These are phyloP conservation scores for Hafferia zeledoni DNA, from an alignment of 2,797 vertebrate genomes.

Conservation along the genomic window DNA sequence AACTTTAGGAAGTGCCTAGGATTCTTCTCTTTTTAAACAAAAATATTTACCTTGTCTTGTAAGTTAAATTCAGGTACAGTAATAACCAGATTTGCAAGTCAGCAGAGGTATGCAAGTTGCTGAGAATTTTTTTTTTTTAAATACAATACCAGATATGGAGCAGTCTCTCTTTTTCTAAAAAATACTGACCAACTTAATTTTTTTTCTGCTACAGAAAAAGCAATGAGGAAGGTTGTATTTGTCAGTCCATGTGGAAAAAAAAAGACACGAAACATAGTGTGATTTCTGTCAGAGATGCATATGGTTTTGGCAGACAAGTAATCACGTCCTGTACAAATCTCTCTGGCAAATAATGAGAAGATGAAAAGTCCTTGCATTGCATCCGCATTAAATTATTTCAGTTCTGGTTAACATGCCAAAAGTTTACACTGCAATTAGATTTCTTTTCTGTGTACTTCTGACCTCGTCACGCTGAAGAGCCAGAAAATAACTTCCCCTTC, in stretches of 20 bases:
- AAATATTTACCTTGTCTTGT: background rate
- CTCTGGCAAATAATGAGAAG: slow-evolving; percentile 29
- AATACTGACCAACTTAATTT: background rate
- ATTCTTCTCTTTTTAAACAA: background rate
- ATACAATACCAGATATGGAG: background rate
- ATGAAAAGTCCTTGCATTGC: background rate
- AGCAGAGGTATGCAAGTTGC: background rate
- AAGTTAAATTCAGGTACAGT: background rate
- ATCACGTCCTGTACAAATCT: background rate
- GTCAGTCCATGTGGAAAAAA: background rate
- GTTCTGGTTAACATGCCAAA: slow-evolving; percentile 5
- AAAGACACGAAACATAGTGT: background rate
- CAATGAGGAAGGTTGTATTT: background rate
- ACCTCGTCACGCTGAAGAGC: background rate
- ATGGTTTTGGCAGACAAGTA: background rate
- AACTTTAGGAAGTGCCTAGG: background rate
- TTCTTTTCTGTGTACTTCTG: slow-evolving; percentile 8
- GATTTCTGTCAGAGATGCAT: slow-evolving; percentile 14
- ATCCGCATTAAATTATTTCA: slow-evolving; percentile 20
- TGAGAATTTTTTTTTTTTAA: background rate
- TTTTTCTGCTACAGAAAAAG: background rate
- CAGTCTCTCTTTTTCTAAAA: background rate
- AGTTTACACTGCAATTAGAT: slow-evolving; percentile 3
- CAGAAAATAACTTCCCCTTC: background rate
- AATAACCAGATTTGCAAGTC: background rate